These are phyloP conservation scores for Cantharis nigra DNA, from an alignment of 2,888 invertebrate species.

Conservation along the genomic window DNA sequence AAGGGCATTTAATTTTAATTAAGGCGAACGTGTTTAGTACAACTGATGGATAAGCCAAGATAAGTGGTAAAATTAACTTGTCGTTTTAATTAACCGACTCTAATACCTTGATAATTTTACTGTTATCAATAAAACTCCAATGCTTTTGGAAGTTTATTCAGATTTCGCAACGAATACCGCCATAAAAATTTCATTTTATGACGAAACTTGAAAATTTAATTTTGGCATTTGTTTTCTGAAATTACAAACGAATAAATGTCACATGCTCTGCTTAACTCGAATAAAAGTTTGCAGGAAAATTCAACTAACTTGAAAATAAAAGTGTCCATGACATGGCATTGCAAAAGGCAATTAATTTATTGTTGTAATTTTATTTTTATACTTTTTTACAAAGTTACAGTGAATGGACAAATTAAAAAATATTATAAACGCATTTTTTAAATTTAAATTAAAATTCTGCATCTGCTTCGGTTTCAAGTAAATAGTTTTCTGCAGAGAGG, in stretches of 20 bases:
- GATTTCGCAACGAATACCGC: neutral
- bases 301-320: conserved; percentile 24
- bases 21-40: conserved; percentile 16
- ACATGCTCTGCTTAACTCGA: conserved; percentile 34
- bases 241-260: conserved; percentile 24
- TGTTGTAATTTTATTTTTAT: conserved; percentile 3
- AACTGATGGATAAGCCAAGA: conserved; percentile 8
- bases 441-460: neutral
- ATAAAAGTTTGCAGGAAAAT: conserved; percentile 28
- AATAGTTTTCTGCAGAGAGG: neutral
- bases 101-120: neutral
- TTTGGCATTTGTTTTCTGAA: neutral
- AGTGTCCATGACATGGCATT: conserved; percentile 29
- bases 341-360: conserved; percentile 33
- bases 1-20: conserved; percentile 23
- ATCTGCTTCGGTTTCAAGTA: neutral
- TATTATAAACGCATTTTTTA: neutral
- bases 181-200: neutral
- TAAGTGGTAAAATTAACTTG: neutral
- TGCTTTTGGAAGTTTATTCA: neutral
- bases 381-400: neutral
- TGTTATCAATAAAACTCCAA: neutral
- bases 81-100: neutral
- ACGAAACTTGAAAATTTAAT: neutral
- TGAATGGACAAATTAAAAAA: neutral